Conservation (phyloP, 2,888 invertebrate genomes). For the Napeogenes inachia region DNA sequence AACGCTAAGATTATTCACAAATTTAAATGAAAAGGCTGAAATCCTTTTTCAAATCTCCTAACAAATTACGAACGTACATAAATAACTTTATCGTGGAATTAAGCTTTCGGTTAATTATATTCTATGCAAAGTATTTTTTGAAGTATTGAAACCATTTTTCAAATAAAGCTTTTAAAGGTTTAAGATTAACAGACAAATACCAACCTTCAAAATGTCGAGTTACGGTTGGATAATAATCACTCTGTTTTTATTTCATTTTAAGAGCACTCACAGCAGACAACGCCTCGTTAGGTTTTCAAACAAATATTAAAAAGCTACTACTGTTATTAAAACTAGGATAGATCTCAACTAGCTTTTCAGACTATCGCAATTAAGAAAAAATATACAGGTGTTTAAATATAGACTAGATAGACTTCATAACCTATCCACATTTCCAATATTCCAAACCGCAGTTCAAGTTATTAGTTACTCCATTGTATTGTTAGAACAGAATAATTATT, state of each 20-base stretch:
- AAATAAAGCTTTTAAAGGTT: too few relatives aligned
- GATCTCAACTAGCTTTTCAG: background rate
- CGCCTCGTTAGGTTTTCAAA: background rate
- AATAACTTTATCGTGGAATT: background rate
- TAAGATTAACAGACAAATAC: background rate
- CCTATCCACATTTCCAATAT: too few relatives aligned
- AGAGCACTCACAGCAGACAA: background rate
- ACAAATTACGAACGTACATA: background rate
- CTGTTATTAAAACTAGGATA: background rate
- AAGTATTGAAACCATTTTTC: too few relatives aligned
- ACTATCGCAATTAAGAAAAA: too few relatives aligned
- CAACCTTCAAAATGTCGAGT: background rate
- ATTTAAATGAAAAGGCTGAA: background rate
- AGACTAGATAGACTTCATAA: too few relatives aligned
- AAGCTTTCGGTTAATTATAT: conserved; percentile 1
- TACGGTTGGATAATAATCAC: background rate
- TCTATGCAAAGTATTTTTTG: background rate
- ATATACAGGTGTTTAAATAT: too few relatives aligned
- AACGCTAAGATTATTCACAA: background rate
- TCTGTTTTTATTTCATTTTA: background rate
- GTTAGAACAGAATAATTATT: too few relatives aligned
- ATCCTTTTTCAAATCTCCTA: background rate
- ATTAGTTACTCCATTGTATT: too few relatives aligned
- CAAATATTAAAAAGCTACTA: too few relatives aligned
- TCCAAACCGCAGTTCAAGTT: too few relatives aligned